These are phyloP conservation scores for Patella vulgata DNA, from an alignment of 1,140 invertebrate genomes.

Conservation along the genomic window DNA sequence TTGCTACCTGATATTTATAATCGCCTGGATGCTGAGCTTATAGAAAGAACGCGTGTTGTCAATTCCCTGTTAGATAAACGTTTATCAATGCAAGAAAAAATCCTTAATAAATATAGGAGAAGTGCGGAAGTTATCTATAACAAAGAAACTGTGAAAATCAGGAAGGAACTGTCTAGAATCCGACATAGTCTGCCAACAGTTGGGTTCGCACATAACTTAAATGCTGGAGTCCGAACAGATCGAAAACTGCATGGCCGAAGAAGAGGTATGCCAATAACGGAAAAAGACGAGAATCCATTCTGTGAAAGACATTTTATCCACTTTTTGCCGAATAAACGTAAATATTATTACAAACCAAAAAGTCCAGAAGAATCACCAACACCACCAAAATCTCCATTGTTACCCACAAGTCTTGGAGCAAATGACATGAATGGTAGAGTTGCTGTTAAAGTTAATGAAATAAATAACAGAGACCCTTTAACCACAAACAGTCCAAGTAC, in stretches of 20 bases:
- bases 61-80: conserved; percentile 45
- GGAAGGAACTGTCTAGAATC: conserved; percentile 39
- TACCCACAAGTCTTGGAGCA: no score
- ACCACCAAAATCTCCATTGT: no score
- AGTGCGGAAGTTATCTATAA: conserved; percentile 5
- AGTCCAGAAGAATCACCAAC: neutral
- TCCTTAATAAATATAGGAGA: conserved; percentile 41
- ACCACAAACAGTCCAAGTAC: no score
- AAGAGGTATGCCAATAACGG: conserved; percentile 34
- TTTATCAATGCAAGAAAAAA: conserved; percentile 42
- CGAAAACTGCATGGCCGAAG: conserved; percentile 17
- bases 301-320: conserved; percentile 51
- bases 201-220: conserved; percentile 30
- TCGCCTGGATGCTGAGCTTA: conserved; percentile 49
- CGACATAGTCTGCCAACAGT: conserved; percentile 39
- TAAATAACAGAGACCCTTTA: no score
- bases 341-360: conserved; percentile 24
- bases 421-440: no score
- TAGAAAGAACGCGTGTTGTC: conserved; percentile 50
- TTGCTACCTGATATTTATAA: conserved; percentile 55
- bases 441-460: no score
- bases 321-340: conserved; percentile 48
- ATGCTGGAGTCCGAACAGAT: conserved; percentile 19
- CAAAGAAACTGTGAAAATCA: conserved; percentile 35
- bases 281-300: conserved; percentile 46